These are phyloP conservation scores for Zoanthus sansibaricus DNA, from an alignment of 92 coral and sea anemone genomes.

Conservation along the genomic window DNA sequence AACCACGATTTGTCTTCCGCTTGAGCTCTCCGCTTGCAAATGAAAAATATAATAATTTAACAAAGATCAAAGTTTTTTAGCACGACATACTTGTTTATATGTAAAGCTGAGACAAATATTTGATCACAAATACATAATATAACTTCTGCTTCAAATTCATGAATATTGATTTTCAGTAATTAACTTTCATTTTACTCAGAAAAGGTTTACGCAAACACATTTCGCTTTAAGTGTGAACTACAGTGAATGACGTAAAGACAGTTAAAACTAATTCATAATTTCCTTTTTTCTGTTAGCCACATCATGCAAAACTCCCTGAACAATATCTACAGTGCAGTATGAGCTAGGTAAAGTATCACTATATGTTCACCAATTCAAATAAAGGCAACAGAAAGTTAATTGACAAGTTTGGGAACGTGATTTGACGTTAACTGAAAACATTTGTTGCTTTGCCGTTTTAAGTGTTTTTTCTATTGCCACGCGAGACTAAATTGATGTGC, in stretches of 20 bases:
- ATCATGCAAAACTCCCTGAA: neutral
- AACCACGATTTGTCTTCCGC: neutral
- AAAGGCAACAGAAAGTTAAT: neutral
- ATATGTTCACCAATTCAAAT: neutral
- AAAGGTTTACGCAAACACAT: slow-evolving; percentile 3
- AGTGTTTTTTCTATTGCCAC: neutral
- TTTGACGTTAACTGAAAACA: neutral
- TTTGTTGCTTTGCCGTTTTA: neutral
- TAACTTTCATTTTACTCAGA: neutral
- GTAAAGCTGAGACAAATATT: slow-evolving; percentile 3
- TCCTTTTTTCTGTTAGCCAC: neutral
- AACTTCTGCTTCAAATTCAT: slow-evolving; percentile 5
- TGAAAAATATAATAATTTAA: neutral
- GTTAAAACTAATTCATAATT: neutral
- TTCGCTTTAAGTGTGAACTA: neutral
- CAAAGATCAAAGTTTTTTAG: neutral
- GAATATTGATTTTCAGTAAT: slow-evolving; percentile 1
- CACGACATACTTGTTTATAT: neutral
- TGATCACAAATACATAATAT: slow-evolving; percentile 1
- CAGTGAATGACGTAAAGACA: neutral
- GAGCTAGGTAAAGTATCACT: neutral
- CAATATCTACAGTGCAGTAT: neutral
- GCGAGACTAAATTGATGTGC: neutral
- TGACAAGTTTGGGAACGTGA: neutral
- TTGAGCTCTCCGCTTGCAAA: neutral